Percentiles rank a stretch among this genome's conserved stretches.
Conservation (phyloP, 2,113 vertebrate species). For the Pangasianodon gigas region DNA sequence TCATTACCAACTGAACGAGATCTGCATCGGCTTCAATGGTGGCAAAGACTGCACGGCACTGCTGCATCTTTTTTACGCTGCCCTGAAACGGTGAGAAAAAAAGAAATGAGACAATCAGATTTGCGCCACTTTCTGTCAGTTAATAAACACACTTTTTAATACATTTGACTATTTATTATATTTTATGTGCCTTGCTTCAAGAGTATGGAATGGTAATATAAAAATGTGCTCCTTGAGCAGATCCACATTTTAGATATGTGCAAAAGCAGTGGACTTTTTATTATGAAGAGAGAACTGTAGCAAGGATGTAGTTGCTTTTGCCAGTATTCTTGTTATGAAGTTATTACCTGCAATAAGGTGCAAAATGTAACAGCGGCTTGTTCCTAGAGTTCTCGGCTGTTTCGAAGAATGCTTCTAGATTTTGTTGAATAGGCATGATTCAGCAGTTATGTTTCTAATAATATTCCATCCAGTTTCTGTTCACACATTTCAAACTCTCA, state of each 20-base stretch:
- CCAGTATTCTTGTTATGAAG: not conserved
- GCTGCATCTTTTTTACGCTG: conserved; percentile 88
- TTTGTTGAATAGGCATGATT: not conserved
- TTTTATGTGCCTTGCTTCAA: not conserved
- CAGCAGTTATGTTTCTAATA: conserved; percentile 15
- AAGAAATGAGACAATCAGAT: not conserved
- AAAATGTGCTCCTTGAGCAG: not conserved
- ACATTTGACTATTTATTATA: not conserved
- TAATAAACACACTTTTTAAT: not conserved
- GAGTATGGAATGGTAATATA: not conserved
- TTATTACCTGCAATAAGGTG: too few relatives aligned
- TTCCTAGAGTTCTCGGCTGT: not conserved
- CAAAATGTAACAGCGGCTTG: not conserved
- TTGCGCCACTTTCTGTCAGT: not conserved
- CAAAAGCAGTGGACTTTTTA: not conserved
- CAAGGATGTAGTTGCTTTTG: not conserved
- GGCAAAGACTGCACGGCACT: conserved; percentile 96
- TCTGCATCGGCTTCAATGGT: conserved; percentile 94
- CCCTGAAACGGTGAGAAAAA: conserved; percentile 79
- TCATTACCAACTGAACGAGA: conserved; percentile 75
- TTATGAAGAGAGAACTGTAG: not conserved
- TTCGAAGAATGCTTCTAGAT: not conserved
- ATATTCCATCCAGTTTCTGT: not conserved
- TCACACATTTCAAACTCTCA: not conserved
- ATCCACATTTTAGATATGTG: not conserved